Evolutionary conservation across 1,140 invertebrate genomes (phyloP), one percentile per base, ranked within the genome.

Genomic region (Drosophila lini): DNA sequence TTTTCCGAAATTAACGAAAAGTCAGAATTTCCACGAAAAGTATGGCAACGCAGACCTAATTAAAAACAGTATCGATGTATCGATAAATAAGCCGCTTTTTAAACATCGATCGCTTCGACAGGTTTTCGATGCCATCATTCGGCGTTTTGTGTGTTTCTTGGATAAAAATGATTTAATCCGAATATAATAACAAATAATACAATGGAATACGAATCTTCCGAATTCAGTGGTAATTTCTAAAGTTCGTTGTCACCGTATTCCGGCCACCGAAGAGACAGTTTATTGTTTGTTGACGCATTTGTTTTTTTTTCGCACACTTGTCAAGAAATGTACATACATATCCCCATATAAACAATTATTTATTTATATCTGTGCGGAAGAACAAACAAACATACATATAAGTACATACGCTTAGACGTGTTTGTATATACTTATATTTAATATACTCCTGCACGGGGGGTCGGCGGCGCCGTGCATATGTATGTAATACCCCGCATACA

Each of bases 161-260:
- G 34, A 71, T 71, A 59, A 73, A 71, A 58, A 73, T 73, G 69
- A 32, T 67, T 69, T 69, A 69, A 40, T 71, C n/a, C 52, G 19
- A n/a, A 50, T 45, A 28, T 41, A 71, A 59, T 45, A 45, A 50
- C 8, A 68, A 52, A 42, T 34, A 52, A 42, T 34, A 71, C 53
- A 71, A 73, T 73, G 69, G 69, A 73, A 41, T 73, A 71, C 67
- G 69, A 73, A 73, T 71, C 69, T 73, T 73, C 69, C 67, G 69
- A 73, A 59, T 50, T 73, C 5, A 73, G 69, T 73, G 69, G 69
- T 73, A 73, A 73, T 71, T 45, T 48, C 10, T 34, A 25, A 10
- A 40, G 10, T 41, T 48, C 13, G 36, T 22, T 40, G 42, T 48
- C 58, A 40, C 4, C 3, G 22, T 25, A 8, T 5, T 10, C n/a